Evolutionary conservation across 2,797 vertebrate species (phyloP).

Genomic region (Sebastes kiyomatsui): DNA sequence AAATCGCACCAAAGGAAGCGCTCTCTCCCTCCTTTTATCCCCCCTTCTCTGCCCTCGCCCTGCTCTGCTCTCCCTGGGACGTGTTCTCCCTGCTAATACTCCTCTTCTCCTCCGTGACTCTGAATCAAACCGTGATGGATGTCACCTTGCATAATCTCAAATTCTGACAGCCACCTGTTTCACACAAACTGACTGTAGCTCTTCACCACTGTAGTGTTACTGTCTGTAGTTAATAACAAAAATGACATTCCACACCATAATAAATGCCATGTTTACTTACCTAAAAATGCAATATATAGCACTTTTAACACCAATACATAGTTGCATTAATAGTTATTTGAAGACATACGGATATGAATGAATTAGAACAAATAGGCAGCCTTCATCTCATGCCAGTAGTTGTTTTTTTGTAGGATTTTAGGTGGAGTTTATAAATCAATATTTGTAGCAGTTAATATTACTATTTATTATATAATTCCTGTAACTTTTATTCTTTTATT

Average conservation of each 20-base stretch:
- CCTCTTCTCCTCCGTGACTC: conserved; percentile 40
- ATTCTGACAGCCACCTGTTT: conserved; percentile 26
- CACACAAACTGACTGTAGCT: neutral
- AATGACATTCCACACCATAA: neutral
- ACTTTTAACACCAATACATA: neutral
- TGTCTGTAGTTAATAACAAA: neutral
- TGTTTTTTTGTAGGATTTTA: neutral
- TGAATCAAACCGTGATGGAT: conserved; percentile 45
- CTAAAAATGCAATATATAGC: neutral
- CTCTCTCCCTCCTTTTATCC: conserved; percentile 67
- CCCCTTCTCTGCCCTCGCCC: conserved; percentile 55
- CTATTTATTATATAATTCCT: too few species aligned
- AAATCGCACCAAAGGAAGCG: conserved; percentile 76
- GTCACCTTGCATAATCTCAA: conserved; percentile 44
- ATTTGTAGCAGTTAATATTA: neutral
- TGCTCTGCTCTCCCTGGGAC: conserved; percentile 60
- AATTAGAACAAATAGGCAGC: neutral
- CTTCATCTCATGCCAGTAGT: neutral
- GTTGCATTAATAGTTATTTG: neutral
- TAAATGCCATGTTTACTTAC: neutral
- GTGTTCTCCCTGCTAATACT: conserved; percentile 47
- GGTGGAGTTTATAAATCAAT: neutral
- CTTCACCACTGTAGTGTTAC: neutral
- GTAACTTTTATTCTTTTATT: too few species aligned
- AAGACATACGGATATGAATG: neutral